Evolutionary conservation across 30 jellyfish, hydroid and myxozoan genomes (phyloP), one percentile per base, ranked within the genome.

Genomic region (Mastigias papua): DNA sequence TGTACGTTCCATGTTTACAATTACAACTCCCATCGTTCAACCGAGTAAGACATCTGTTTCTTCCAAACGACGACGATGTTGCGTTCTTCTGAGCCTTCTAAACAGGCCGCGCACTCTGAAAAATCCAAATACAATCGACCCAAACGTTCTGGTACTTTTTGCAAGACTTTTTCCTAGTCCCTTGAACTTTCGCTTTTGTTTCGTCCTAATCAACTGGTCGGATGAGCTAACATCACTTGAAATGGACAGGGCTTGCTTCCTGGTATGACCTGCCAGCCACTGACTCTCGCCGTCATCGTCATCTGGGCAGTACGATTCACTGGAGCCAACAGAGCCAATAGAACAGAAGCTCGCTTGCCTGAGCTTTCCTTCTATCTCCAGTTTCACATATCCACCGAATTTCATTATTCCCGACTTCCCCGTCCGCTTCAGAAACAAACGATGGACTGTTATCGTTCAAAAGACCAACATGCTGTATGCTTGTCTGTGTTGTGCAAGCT

Each of bases 331-430:
- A 30, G 88, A 77, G 69, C 81, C 62, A 58, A 83, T 54, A n/a
- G n/a, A n/a, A n/a, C n/a, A n/a, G n/a, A n/a, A n/a, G 48, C 92
- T 83, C 17, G 86, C 92, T 35, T 83, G 78, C 51, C 92, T 49
- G 34, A 83, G 48, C 80, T 50, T 70, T 8, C 86, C 82, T 70
- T 83, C 80, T 15, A 69, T 54, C 70, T 69, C 80, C 25, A 83
- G 69, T 66, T 77, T 77, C 78, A 77, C 35, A 63, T 77, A 77
- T 23, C 64, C 88, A 26, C 65, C 88, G n/a, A n/a, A n/a, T n/a
- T n/a, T n/a, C n/a, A n/a, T n/a, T n/a, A n/a, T n/a, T n/a, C n/a
- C n/a, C n/a, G n/a, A n/a, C n/a, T n/a, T n/a, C n/a, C n/a, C n/a
- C n/a, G n/a, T n/a, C n/a, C n/a, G n/a, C n/a, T n/a, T n/a, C n/a